A percentile compares a stretch with the other conserved stretches of the same genome.
Evolutionary conservation across 2,797 vertebrate genomes (phyloP).

Genomic region (Sarcoramphus papa): DNA sequence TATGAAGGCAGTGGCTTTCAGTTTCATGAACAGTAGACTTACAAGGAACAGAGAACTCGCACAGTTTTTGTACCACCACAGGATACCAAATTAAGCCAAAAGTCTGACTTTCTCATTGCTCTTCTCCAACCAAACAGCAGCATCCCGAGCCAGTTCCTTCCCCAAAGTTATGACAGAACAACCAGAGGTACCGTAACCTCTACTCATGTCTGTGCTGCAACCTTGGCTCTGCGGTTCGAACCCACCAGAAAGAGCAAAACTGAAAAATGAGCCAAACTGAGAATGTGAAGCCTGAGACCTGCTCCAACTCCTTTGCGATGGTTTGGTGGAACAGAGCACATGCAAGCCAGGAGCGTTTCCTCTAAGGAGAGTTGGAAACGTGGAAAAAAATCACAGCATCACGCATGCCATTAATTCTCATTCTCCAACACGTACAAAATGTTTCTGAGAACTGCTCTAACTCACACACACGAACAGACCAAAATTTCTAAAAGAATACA

Average conservation of each 20-base stretch:
- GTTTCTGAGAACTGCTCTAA: neutral
- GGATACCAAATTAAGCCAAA: neutral
- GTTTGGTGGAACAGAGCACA: neutral
- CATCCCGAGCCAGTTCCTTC: neutral
- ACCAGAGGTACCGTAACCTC: accelerated
- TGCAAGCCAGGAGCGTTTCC: neutral
- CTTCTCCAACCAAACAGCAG: neutral
- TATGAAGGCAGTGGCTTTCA: neutral
- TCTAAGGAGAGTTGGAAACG: neutral
- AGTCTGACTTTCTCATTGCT: neutral
- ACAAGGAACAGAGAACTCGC: neutral
- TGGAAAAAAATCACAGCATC: neutral
- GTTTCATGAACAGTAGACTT: neutral
- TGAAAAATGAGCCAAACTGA: neutral
- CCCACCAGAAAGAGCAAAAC: neutral
- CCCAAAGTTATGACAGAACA: neutral
- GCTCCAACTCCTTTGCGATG: neutral
- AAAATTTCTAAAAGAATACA: neutral
- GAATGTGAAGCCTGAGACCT: neutral
- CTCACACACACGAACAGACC: neutral
- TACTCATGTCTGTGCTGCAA: neutral
- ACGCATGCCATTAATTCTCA: neutral
- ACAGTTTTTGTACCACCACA: neutral
- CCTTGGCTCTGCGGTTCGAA: neutral
- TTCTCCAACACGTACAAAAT: neutral